Evolutionary conservation across 2,888 invertebrate genomes (phyloP).

Genomic region (Linnaemya vulpina): DNA sequence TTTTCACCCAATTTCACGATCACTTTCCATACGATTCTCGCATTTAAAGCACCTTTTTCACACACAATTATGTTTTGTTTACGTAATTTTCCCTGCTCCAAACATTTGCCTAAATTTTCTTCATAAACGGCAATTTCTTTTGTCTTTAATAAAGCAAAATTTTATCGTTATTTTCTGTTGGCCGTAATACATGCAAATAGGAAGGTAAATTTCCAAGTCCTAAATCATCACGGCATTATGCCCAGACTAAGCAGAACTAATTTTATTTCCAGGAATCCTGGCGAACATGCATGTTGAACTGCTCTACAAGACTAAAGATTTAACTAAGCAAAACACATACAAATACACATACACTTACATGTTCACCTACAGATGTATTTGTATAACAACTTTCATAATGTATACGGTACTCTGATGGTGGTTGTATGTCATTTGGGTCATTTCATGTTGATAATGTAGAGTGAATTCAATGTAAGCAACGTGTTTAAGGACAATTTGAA

Average conservation of each 20-base stretch:
- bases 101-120: conserved; percentile 34
- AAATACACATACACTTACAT: neutral
- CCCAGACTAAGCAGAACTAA: conserved; percentile 65
- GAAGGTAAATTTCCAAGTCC: conserved; percentile 60
- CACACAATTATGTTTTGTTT: neutral
- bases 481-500: conserved; percentile 47
- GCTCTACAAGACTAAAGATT: conserved; percentile 24
- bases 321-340: neutral
- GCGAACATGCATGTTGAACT: conserved; percentile 44
- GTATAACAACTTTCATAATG: neutral
- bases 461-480: conserved; percentile 53
- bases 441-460: conserved; percentile 45
- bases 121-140: neutral
- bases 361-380: neutral
- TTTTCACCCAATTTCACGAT: neutral
- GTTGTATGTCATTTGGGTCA: conserved; percentile 59
- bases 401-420: neutral
- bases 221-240: conserved; percentile 64
- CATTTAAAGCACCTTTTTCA: neutral
- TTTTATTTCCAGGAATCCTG: conserved; percentile 58
- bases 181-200: conserved; percentile 39
- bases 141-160: conserved; percentile 24
- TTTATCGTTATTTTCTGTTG: conserved; percentile 16
- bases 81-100: conserved; percentile 5
- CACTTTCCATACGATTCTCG: no score